Conservation (phyloP, 1,140 invertebrate species). For the Heterodera carotae region DNA sequence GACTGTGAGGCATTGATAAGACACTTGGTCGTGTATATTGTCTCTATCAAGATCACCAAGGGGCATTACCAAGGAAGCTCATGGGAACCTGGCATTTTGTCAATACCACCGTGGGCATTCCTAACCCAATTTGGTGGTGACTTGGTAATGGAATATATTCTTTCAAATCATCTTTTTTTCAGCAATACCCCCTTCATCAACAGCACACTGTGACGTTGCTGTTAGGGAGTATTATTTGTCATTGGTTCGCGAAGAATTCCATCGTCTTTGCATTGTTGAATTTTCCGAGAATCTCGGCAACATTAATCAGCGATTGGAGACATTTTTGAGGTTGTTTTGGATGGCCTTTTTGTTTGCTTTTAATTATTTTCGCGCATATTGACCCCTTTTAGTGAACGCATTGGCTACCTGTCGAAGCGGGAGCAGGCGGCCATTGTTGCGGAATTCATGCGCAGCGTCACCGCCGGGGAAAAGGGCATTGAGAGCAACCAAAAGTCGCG, state of each 20-base stretch:
- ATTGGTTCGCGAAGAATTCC: conserved; percentile 38
- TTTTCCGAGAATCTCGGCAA: conserved; percentile 37
- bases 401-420: conserved; percentile 26
- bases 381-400: conserved; percentile 27
- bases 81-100: no score
- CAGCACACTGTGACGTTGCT: conserved; percentile 16
- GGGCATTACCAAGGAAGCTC: no score
- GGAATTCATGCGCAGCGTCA: conserved; percentile 21
- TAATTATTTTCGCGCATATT: not conserved
- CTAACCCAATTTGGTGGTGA: no score
- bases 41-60: no score
- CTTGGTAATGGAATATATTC: no score
- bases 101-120: no score
- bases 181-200: not conserved
- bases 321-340: conserved; percentile 25
- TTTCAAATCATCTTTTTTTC: not conserved
- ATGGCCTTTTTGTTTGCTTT: not conserved
- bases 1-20: no score
- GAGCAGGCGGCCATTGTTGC: conserved; percentile 25
- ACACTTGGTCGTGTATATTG: not conserved
- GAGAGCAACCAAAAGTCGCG: not conserved
- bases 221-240: conserved; percentile 42
- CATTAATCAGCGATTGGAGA: conserved; percentile 25
- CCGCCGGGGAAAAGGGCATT: not conserved
- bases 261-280: conserved; percentile 39